These are phyloP conservation scores for Cryptocheilus praepositus DNA, from an alignment of 2,888 invertebrate species.

Conservation along the genomic window DNA sequence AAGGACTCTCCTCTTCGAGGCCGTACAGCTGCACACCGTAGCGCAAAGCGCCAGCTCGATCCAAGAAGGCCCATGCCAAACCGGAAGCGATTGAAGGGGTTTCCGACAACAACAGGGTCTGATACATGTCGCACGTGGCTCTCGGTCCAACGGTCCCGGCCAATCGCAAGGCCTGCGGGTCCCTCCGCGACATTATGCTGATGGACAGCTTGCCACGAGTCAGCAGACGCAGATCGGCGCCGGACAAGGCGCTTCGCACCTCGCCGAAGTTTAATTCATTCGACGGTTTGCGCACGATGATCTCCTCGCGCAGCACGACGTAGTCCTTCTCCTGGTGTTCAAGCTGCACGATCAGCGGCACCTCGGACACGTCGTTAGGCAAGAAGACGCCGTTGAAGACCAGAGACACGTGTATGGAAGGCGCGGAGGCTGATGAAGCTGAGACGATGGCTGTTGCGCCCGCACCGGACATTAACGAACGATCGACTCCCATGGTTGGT, in stretches of 20 bases:
- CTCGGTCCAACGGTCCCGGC: constrained; percentile 85
- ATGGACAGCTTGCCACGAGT: constrained; percentile 86
- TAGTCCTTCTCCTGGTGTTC: constrained; percentile 84
- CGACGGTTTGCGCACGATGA: constrained; percentile 82
- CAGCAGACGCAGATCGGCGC: constrained; percentile 84
- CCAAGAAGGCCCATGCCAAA: constrained; percentile 86
- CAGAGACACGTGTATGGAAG: constrained; percentile 87
- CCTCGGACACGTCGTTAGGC: constrained; percentile 80
- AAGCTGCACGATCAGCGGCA: constrained; percentile 82
- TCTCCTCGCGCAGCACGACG: constrained; percentile 84
- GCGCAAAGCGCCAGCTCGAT: constrained; percentile 85
- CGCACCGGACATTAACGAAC: constrained; percentile 78
- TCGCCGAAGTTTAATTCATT: constrained; percentile 87
- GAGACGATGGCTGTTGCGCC: constrained; percentile 93
- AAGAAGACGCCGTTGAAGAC: constrained; percentile 89
- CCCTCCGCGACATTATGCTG: constrained; percentile 82
- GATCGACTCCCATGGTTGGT: constrained; percentile 79
- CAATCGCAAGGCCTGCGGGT: constrained; percentile 80
- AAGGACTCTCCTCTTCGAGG: constrained; percentile 75
- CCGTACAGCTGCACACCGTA: constrained; percentile 80
- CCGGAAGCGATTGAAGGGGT: constrained; percentile 79
- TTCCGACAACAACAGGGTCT: constrained; percentile 80
- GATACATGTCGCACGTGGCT: constrained; percentile 88
- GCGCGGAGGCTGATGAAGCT: constrained; percentile 86
- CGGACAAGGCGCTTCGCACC: constrained; percentile 85